Evolutionary conservation across 2,888 invertebrate species (phyloP), one percentile per base, ranked within the genome.

Genomic region (Pheosia tremula): DNA sequence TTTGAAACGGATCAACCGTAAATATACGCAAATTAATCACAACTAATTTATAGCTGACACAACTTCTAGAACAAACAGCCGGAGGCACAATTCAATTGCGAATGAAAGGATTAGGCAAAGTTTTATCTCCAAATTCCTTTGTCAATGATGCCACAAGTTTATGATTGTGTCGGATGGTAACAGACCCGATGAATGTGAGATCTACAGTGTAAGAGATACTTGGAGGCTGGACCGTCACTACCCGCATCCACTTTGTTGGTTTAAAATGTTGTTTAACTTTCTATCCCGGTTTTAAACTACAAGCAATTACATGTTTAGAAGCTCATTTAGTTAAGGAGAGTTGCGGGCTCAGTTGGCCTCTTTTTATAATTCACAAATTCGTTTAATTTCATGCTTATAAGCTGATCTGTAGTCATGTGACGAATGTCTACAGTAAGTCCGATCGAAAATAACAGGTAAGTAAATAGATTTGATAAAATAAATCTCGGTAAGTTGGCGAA

Each of bases 211-310:
- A 80, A 81, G 80, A 87, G 90, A 91, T 92, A 92, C 92, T 92
- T 92, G 92, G 92, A 92, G 91, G 89, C 87, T 87, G 91, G 88
- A 81, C 85, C 81, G 82, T 83, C 84, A 75, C 77, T 84, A 88
- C 90, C 89, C 90, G 89, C 90, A 89, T 91, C 87, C 86, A 81
- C 87, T 90, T 88, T 88, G 86, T 79, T 78, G 80, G 81, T 79
- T 82, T 79, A 78, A 74, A 82, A 80, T 81, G 75, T 81, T 83
- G 82, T 85, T 85, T 82, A 82, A 87, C 82, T 86, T 86, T 80
- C 83, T 75, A 80, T 82, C 81, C 84, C 82, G 81, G 78, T 81
- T 86, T 89, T 82, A 85, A 82, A 85, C 87, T 90, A 91, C 86
- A 88, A 88, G 87, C 87, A 83, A 84, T 83, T 79, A 80, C 79